Evolutionary conservation across 2,113 vertebrate species (phyloP), one percentile per base, ranked within the genome.

Genomic region (Ceyx melanurus): DNA sequence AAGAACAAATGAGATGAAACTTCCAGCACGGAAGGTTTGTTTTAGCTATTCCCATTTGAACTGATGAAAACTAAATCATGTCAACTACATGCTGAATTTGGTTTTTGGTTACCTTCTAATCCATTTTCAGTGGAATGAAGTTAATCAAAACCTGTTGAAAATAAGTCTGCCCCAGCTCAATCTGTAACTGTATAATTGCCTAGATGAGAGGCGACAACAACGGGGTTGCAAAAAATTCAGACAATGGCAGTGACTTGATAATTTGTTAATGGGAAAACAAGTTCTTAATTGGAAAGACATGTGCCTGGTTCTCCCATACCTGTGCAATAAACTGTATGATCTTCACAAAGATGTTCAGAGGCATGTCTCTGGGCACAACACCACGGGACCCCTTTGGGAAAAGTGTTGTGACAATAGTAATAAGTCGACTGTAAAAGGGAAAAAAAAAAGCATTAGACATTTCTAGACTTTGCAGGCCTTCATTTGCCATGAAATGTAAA

Each of bases 301-400:
- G 62, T 15, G 35, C 50, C 48, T 18, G 21, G 5, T 23, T 85
- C 60, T 87, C 25, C 46, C 78, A 81, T 96, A 98, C 99, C 99
- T 99, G 99, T 89, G 99, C 99, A 95, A 99, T 99, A 96, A 99
- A 99, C 97, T 99, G 99, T 96, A 99, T 99, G 86, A 99, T 99
- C 96, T 99, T 99, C 96, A 99, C 99, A 80, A 99, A 99, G 93
- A 99, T 99, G 93, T 99, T 99, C 23, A 99, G 98, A 43, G 99
- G 99, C 99, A 99, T 99, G 95, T 99, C 99, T 94, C 99, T 98
- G 71, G 99, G 99, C 23, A 99, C 98, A 33, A 99, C 99, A 62
- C 99, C 99, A 7, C 99, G 98, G 79, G 99, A 99, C 43, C 99
- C 99, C 97, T 99, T 99, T 51, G 99, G 99, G 97, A 99, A 99